A percentile compares a stretch with the other conserved stretches of the same genome.
Evolutionary conservation across 2,113 vertebrate genomes (phyloP).

Genomic region (Bubo scandiacus): DNA sequence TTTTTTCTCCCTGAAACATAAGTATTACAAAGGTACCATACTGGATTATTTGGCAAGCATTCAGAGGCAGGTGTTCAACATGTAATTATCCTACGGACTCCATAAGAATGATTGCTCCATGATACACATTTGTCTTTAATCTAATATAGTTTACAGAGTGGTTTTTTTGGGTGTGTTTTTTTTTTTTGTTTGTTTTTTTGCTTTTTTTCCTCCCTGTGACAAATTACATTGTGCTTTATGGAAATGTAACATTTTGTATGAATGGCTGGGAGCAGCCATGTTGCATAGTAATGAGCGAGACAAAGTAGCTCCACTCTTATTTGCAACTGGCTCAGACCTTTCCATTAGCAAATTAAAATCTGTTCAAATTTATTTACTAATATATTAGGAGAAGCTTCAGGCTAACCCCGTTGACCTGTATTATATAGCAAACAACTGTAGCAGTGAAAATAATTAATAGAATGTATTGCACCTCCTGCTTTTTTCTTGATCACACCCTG

Average conservation of each 20-base stretch:
- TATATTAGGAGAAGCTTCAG: slow-evolving; percentile 81
- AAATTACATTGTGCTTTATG: slow-evolving; percentile 82
- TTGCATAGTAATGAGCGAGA: slow-evolving; percentile 79
- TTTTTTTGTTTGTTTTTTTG: not conserved
- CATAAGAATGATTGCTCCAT: slow-evolving; percentile 47
- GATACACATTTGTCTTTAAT: slow-evolving; percentile 73
- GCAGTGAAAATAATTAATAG: slow-evolving; percentile 80
- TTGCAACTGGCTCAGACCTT: slow-evolving; percentile 79
- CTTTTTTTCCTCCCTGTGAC: slow-evolving; percentile 21
- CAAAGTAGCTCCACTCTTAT: slow-evolving; percentile 75
- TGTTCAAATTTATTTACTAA: slow-evolving; percentile 86
- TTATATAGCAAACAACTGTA: slow-evolving; percentile 78
- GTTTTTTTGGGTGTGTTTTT: not conserved
- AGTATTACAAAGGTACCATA: not conserved
- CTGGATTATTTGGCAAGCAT: slow-evolving; percentile 60
- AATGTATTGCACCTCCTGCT: slow-evolving; percentile 77
- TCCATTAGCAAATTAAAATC: slow-evolving; percentile 85
- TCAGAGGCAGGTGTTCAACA: slow-evolving; percentile 62
- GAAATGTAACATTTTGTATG: slow-evolving; percentile 86
- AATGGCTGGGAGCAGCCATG: slow-evolving; percentile 70
- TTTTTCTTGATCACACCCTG: slow-evolving; percentile 68
- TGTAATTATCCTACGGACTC: slow-evolving; percentile 65
- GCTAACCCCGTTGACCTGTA: slow-evolving; percentile 74
- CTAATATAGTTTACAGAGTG: slow-evolving; percentile 69
- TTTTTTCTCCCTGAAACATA: not conserved